Evolutionary conservation across 2,888 invertebrate species (phyloP), one percentile per base, ranked within the genome.

Genomic region (Agrochola macilenta): DNA sequence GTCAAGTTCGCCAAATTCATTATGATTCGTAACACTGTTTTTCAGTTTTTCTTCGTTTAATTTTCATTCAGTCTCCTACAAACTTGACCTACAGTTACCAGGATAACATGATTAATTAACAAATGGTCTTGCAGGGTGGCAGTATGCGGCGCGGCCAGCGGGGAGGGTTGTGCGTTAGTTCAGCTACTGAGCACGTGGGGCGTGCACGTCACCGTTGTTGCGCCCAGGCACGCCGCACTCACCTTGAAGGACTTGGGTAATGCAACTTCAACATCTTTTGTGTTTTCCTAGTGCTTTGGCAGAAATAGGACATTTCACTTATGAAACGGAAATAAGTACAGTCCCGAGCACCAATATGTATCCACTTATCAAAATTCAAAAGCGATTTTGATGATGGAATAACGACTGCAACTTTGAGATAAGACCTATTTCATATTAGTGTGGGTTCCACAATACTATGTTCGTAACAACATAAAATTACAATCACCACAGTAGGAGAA

Each of bases 171-270:
- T 80, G 93, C 91, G 46, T 79, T 95, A 60, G 84, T 96, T 11
- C 96, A 96, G 88, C 87, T 96, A 83, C 90, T 96, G 85, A 85
- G 90, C 52, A 79, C 89, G 7, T 93, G 95, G 93, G 96, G 96
- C 30, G 95, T 95, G 14, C 88, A 90, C 72, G 90, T 94, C 65
- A 92, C 95, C 0, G 95, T 91, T 1, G 86, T 92, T 0, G 95
- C 95, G 49, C 95, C 95, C 0, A 23, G 91, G 0, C 91, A 91
- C 68, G 91, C 94, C 60, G 92, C 93, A 0, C 61, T 86, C 60
- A 88, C 92, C 0, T 88, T 96, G 5, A 89, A 90, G 68, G 91
- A 93, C 20, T 81, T 95, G 4, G 96, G 96, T 96, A 78, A 84
- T 79, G n/a, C 14, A n/a, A 54, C 1, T 43, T 69, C 9, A 43